Evolutionary conservation across 2,888 invertebrate genomes (phyloP), one percentile per base, ranked within the genome.

Genomic region (Lacanobia oleracea): DNA sequence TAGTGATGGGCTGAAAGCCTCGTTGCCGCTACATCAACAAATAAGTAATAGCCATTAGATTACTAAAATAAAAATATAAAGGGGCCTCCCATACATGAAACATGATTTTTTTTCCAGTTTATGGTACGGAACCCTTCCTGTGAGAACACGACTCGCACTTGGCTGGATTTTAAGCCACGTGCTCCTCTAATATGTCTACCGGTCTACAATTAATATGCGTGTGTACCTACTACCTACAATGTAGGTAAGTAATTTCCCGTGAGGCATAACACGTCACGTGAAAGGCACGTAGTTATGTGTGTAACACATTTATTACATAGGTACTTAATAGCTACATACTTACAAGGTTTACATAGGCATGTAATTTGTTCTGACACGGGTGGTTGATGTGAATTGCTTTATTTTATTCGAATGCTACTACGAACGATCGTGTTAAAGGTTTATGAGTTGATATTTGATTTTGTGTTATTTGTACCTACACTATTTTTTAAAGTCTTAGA

Each of bases 241-340:
- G 66, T 45, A 21, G 33, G 43, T 61, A 21, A 45, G 43, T 61
- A 21, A 45, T 62, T 66, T 63, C 63, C 45, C 18, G 33, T 48
- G 45, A 23, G 43, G 6, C 16, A 1, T 37, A 12, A 7, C n/a
- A n/a, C 57, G 57, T 37, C 37, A 57, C 0, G 16, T 21, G 43
- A 14, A 60, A 16, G 8, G 10, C 61, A 66, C 43, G 43, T 61
- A 10, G 43, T 45, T 60, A 43, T n/a, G 10, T 43, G 27, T 40
- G 43, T n/a, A 8, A 45, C 43, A 18, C 16, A 16, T 65, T 57
- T n/a, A 65, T 3, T 27, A 40, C n/a, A 5, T 57, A 14, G 8
- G 43, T n/a, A 59, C 12, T 48, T 48, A 16, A 48, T 48, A 48
- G 18, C 18, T 60, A 43, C 14, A 40, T 23, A 57, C 23, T 40